These are phyloP conservation scores for Eurystomus gularis DNA, from an alignment of 2,113 vertebrate species.

Conservation along the genomic window DNA sequence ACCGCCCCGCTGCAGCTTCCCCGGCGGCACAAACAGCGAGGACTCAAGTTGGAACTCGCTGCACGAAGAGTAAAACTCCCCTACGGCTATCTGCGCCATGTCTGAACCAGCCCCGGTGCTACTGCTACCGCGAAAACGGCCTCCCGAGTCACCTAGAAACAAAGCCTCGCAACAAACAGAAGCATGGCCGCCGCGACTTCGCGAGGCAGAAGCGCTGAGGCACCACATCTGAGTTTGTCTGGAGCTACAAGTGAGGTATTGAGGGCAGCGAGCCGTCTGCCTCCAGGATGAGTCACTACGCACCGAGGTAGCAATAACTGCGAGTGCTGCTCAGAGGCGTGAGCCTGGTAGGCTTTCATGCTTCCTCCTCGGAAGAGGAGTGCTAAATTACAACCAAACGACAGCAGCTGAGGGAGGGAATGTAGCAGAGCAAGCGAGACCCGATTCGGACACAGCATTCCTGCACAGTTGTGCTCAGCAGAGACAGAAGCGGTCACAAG, in stretches of 20 bases:
- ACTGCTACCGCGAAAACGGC: fast-evolving
- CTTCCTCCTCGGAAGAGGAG: neutral
- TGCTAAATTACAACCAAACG: neutral
- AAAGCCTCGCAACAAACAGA: neutral
- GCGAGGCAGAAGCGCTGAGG: neutral
- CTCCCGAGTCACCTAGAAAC: neutral
- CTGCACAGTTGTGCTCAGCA: neutral
- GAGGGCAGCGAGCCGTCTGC: neutral
- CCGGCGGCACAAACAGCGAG: neutral
- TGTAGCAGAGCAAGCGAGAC: neutral
- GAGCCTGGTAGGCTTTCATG: neutral
- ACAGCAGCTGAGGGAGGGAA: neutral
- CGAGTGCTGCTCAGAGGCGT: neutral
- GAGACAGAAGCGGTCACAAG: neutral
- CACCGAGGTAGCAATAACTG: neutral
- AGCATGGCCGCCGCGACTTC: neutral
- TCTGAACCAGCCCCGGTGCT: neutral
- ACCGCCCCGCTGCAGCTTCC: neutral
- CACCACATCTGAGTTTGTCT: neutral
- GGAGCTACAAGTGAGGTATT: neutral
- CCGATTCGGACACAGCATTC: neutral
- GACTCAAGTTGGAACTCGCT: neutral
- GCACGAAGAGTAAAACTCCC: neutral
- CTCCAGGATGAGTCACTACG: neutral
- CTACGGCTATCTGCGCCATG: neutral